Percentiles rank a stretch among this genome's conserved stretches.
phyloP scores from a whole-genome alignment of 2,797 vertebrate genomes.

The Gorsachius magnificus region DNA sequence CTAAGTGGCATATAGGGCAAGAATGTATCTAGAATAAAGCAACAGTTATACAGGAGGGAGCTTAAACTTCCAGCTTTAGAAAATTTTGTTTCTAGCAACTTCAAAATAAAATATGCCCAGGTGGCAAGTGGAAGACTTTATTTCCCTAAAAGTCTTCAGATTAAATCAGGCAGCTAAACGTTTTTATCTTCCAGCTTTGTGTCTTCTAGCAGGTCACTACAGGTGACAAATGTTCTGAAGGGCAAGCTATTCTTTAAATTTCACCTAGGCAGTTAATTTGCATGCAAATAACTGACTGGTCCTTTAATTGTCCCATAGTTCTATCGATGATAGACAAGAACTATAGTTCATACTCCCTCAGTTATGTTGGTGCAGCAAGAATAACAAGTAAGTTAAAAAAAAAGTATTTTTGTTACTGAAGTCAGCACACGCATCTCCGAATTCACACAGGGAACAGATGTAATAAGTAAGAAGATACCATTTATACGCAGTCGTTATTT shows the following conservation, averaged over 20 bases:
- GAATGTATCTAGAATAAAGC: background rate
- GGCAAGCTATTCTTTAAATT: constrained; percentile 12
- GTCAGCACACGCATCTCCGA: constrained; percentile 36
- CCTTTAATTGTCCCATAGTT: constrained; percentile 22
- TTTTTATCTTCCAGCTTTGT: background rate
- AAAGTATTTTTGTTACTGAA: constrained; percentile 55
- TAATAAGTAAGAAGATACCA: constrained; percentile 47
- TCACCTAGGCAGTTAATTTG: constrained; percentile 20
- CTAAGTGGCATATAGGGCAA: background rate
- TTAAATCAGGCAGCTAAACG: background rate
- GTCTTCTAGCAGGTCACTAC: background rate
- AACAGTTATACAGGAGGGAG: background rate
- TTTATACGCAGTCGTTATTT: background rate
- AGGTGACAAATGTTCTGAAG: background rate
- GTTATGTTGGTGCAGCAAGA: constrained; percentile 25
- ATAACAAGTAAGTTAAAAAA: constrained; percentile 40
- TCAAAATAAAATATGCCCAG: background rate
- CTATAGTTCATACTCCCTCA: background rate
- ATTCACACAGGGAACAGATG: constrained; percentile 61
- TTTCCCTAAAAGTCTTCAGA: background rate
- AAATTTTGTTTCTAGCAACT: background rate
- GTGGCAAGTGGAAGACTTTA: background rate
- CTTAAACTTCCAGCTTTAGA: background rate
- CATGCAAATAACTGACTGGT: constrained; percentile 11
- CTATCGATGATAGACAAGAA: background rate